Evolutionary conservation across 1,140 invertebrate genomes (phyloP).

Genomic region (Linepithema humile): DNA sequence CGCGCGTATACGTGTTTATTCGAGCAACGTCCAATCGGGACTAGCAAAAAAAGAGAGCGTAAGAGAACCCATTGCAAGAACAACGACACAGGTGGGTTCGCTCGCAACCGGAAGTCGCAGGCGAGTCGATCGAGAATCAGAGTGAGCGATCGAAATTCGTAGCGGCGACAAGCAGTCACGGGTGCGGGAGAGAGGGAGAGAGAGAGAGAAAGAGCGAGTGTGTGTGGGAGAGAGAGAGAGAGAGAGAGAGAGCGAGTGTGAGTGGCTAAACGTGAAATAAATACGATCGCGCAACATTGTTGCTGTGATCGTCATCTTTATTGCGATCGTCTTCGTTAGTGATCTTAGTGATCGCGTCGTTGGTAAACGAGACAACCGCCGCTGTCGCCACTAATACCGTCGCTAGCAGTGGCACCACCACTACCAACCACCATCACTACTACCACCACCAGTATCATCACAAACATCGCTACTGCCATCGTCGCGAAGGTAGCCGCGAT

Average conservation of each 20-base stretch:
- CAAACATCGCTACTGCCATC: not conserved
- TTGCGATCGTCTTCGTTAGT: not conserved
- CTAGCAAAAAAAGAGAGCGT: not conserved
- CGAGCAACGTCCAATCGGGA: not conserved
- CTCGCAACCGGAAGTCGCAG: slow-evolving; percentile 5
- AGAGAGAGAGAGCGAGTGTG: not conserved
- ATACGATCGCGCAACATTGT: not conserved
- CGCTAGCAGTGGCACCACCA: not conserved
- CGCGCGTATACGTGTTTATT: slow-evolving; percentile 18
- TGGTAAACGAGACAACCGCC: slow-evolving; percentile 9
- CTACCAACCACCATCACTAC: not conserved
- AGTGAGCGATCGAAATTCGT: slow-evolving; percentile 26
- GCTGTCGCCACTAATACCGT: not conserved
- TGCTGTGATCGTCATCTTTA: not conserved
- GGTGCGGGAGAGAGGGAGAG: not conserved
- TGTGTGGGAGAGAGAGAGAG: slow-evolving; percentile 18
- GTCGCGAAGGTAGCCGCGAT: slow-evolving; percentile 21
- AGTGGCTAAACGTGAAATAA: not conserved
- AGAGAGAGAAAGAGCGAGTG: not conserved
- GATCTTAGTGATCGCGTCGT: not conserved
- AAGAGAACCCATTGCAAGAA: not conserved
- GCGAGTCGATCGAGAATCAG: slow-evolving; percentile 42
- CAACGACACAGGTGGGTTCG: slow-evolving; percentile 18
- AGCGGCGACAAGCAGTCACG: not conserved
- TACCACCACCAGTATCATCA: not conserved